phyloP scores from a whole-genome alignment of 2,113 vertebrate genomes.

The Oryzias woworae region DNA sequence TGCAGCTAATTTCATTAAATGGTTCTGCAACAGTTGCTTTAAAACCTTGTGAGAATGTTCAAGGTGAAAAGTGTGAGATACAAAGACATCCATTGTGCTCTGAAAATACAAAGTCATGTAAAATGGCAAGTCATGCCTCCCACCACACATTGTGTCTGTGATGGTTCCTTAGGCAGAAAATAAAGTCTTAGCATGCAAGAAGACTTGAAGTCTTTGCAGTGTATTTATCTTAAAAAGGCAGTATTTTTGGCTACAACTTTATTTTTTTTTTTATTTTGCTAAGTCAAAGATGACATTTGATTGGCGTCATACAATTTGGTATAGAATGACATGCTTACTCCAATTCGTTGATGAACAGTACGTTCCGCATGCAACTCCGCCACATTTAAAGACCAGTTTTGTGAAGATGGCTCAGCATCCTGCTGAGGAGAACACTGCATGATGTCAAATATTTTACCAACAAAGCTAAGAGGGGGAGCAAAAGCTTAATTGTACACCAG shows the following conservation, averaged over 20 bases:
- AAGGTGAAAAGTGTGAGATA: conserved; percentile 22
- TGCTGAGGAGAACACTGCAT: conserved; percentile 30
- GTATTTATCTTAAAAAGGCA: conserved; percentile 7
- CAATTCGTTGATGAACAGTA: no score
- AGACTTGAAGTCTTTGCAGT: conserved; percentile 14
- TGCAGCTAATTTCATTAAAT: no score
- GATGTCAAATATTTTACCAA: conserved; percentile 58
- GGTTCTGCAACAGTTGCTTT: no score
- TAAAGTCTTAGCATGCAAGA: conserved; percentile 36
- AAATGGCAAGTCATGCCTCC: conserved; percentile 34
- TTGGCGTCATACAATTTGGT: no score
- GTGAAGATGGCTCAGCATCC: conserved; percentile 16
- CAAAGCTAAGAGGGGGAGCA: conserved; percentile 37
- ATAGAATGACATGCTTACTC: no score
- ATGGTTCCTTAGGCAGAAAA: conserved; percentile 50
- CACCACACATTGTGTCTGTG: conserved; percentile 31
- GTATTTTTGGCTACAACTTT: no score
- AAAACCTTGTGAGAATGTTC: conserved; percentile 6
- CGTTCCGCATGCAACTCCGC: no score
- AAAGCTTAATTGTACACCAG: conserved; percentile 56
- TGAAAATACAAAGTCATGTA: conserved; percentile 49
- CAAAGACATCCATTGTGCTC: conserved; percentile 18
- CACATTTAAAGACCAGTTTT: background rate
- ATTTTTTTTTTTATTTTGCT: no score
- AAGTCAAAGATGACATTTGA: no score